Percentiles rank a stretch among this genome's conserved stretches.
phyloP scores from a whole-genome alignment of 2,888 invertebrate species.

The Polyploca ridens region DNA sequence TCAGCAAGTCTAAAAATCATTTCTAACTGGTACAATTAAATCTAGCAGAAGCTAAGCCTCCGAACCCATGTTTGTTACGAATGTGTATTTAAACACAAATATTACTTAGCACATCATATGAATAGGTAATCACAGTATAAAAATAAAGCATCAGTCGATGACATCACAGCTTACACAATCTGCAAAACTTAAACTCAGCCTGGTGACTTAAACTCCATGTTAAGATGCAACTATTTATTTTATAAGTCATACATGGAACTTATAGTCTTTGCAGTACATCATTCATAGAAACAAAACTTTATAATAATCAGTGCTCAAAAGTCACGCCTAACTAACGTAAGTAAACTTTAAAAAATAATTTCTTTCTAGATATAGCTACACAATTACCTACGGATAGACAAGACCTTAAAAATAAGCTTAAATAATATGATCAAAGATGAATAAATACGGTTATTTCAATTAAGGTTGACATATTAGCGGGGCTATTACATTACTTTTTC shows the following conservation, averaged over 20 bases:
- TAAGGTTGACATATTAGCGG: neutral
- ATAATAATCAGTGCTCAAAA: slow-evolving; percentile 15
- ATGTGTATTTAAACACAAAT: slow-evolving; percentile 62
- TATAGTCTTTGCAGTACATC: slow-evolving; percentile 39
- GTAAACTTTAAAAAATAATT: slow-evolving; percentile 25
- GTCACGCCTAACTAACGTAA: slow-evolving; percentile 21
- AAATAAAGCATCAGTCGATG: slow-evolving; percentile 81
- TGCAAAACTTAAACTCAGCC: slow-evolving; percentile 65
- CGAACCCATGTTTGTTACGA: slow-evolving; percentile 43
- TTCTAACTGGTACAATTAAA: slow-evolving; percentile 57
- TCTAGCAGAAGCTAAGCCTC: slow-evolving; percentile 69
- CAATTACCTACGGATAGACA: neutral
- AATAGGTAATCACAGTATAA: slow-evolving; percentile 81
- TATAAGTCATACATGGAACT: slow-evolving; percentile 41
- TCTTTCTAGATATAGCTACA: slow-evolving; percentile 15
- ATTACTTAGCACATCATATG: slow-evolving; percentile 69
- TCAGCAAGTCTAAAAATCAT: slow-evolving; percentile 45
- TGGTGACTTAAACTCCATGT: slow-evolving; percentile 42
- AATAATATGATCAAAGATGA: neutral
- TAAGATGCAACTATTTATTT: slow-evolving; percentile 37
- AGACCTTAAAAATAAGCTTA: neutral
- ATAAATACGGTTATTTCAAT: neutral
- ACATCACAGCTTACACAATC: slow-evolving; percentile 79
- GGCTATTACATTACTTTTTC: too few relatives aligned
- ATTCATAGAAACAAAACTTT: slow-evolving; percentile 14